These are phyloP conservation scores for Caracal caracal DNA, from an alignment of 2,113 vertebrate species.

Conservation along the genomic window DNA sequence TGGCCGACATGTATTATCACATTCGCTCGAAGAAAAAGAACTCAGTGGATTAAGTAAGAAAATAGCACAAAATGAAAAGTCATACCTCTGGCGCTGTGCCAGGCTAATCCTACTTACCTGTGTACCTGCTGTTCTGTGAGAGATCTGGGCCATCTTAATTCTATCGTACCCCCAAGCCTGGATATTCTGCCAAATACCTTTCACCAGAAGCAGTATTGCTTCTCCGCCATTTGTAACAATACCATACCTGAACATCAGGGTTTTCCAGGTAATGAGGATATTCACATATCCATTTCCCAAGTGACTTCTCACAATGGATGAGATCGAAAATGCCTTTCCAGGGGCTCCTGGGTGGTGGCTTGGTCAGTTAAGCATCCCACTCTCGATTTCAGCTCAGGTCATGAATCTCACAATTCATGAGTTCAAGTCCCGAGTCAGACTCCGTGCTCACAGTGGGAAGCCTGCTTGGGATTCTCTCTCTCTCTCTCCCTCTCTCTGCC, in stretches of 20 bases:
- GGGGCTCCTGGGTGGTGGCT: too few relatives aligned
- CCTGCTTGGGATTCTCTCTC: too few relatives aligned
- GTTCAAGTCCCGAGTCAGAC: too few relatives aligned
- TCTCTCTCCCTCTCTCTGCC: too few relatives aligned
- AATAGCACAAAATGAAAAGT: slow-evolving; percentile 48
- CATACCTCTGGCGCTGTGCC: neutral
- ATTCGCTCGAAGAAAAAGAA: slow-evolving; percentile 45
- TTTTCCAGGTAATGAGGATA: neutral
- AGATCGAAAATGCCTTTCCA: neutral
- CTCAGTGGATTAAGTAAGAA: slow-evolving; percentile 58
- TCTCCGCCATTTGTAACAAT: neutral
- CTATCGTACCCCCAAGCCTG: neutral
- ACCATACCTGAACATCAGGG: neutral
- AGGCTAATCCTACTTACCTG: slow-evolving; percentile 45
- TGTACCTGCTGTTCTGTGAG: neutral
- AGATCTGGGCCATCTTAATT: neutral
- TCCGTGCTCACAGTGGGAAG: too few relatives aligned
- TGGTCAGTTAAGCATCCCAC: too few relatives aligned
- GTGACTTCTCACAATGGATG: neutral
- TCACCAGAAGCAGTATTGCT: neutral
- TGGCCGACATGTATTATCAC: neutral
- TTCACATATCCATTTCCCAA: neutral
- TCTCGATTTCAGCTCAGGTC: too few relatives aligned
- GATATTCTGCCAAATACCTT: neutral
- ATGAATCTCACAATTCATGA: too few relatives aligned